These are phyloP conservation scores for Andrena cerasifolii DNA, from an alignment of 1,140 invertebrate species.

Conservation along the genomic window DNA sequence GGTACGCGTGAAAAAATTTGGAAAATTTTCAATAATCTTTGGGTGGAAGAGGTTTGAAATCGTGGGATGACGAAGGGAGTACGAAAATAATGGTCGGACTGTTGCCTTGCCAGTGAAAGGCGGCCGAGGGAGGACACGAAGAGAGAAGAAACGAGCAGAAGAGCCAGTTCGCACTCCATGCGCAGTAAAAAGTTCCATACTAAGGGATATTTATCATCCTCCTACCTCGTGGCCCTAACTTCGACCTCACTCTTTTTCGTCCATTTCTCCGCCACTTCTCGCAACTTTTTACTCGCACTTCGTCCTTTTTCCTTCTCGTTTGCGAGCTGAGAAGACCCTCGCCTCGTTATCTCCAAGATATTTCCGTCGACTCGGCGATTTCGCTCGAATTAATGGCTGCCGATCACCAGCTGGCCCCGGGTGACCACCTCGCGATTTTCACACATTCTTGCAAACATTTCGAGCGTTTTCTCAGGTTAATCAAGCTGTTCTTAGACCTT, in stretches of 20 bases:
- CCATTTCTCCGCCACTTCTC: conserved; percentile 62
- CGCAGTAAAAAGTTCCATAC: conserved; percentile 68
- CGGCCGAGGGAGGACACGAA: conserved; percentile 13
- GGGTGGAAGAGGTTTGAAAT: too few species aligned
- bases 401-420: conserved; percentile 42
- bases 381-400: conserved; percentile 51
- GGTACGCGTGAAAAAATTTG: background rate
- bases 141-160: conserved; percentile 5
- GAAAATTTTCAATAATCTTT: too few species aligned
- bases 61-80: background rate
- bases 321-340: conserved; percentile 43
- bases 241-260: background rate
- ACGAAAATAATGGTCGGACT: conserved; percentile 11
- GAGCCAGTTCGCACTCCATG: conserved; percentile 62
- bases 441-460: background rate
- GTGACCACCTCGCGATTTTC: conserved; percentile 7
- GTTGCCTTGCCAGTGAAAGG: conserved; percentile 3
- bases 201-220: conserved; percentile 67
- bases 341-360: conserved; percentile 65
- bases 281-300: conserved; percentile 54
- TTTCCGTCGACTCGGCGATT: conserved; percentile 64
- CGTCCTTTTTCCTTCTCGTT: conserved; percentile 16
- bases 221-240: background rate
- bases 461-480: background rate
- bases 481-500: too few species aligned